Evolutionary conservation across 2,888 invertebrate species (phyloP).

Genomic region (Leucania comma): DNA sequence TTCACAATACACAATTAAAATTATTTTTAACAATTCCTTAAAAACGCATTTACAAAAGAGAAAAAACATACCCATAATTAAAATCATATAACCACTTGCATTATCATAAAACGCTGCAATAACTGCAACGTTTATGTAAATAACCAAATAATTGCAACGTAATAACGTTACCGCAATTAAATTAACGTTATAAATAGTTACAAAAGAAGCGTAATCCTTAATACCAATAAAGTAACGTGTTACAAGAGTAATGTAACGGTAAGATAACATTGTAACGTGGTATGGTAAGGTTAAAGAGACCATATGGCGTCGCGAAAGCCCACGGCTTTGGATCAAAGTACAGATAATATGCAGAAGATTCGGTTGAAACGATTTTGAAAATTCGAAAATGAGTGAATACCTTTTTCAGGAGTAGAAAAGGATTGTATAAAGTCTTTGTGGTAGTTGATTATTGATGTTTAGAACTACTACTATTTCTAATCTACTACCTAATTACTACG

Average conservation of each 20-base stretch:
- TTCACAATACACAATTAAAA: no score
- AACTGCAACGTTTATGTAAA: conserved; percentile 10
- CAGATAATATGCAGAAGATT: conserved; percentile 39
- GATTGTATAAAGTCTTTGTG: background rate
- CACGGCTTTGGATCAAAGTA: conserved; percentile 36
- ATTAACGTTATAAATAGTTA: conserved; percentile 14
- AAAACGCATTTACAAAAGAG: background rate
- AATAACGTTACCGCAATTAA: conserved; percentile 9
- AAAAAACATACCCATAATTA: background rate
- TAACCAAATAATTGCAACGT: background rate
- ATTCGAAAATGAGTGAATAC: background rate
- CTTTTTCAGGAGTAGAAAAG: no score
- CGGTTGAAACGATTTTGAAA: background rate
- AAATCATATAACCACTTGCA: conserved; percentile 9
- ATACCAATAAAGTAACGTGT: conserved; percentile 3
- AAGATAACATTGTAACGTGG: conserved; percentile 14
- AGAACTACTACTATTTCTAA: no score
- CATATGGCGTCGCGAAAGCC: conserved; percentile 60
- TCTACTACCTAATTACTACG: no score
- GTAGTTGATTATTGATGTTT: background rate
- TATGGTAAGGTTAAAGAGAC: conserved; percentile 50
- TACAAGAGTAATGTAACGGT: conserved; percentile 24
- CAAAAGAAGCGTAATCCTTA: conserved; percentile 10
- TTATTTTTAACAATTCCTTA: conserved; percentile 7
- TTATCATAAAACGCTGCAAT: background rate